A percentile compares a stretch with the other conserved stretches of the same genome.
phyloP scores from a whole-genome alignment of 1,140 invertebrate genomes.

The Diabrotica undecimpunctata region DNA sequence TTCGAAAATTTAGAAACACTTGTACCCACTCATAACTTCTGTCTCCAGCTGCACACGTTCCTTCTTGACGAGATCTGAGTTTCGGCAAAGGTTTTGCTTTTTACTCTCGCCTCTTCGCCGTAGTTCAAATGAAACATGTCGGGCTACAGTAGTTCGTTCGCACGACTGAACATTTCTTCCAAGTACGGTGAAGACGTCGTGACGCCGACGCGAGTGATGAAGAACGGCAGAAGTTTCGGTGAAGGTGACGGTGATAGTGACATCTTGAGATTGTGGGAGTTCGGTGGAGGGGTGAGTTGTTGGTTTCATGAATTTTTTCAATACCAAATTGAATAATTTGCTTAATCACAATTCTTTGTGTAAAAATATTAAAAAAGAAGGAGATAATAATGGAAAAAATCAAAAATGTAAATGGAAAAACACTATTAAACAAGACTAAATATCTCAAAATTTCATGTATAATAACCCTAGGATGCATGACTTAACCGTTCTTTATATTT shows the following conservation, averaged over 20 bases:
- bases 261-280: conserved; percentile 17
- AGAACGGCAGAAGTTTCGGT: conserved; percentile 16
- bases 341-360: no score
- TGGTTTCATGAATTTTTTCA: no score
- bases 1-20: neutral
- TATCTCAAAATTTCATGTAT: no score
- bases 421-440: no score
- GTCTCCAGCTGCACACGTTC: neutral
- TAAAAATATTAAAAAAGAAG: no score
- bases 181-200: conserved; percentile 4
- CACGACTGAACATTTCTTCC: conserved; percentile 7
- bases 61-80: neutral
- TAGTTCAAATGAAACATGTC: conserved; percentile 14
- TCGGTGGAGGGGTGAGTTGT: conserved; percentile 17
- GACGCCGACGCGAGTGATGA: conserved; percentile 8
- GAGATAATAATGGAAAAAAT: no score
- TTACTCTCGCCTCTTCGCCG: conserved; percentile 2
- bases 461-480: no score
- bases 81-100: conserved; percentile 7
- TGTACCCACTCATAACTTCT: neutral
- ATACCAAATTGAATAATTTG: no score
- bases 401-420: no score
- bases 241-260: neutral
- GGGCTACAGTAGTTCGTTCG: conserved; percentile 15
- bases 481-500: no score